Evolutionary conservation across 2,797 vertebrate species (phyloP).

Genomic region (Trachurus trachurus): DNA sequence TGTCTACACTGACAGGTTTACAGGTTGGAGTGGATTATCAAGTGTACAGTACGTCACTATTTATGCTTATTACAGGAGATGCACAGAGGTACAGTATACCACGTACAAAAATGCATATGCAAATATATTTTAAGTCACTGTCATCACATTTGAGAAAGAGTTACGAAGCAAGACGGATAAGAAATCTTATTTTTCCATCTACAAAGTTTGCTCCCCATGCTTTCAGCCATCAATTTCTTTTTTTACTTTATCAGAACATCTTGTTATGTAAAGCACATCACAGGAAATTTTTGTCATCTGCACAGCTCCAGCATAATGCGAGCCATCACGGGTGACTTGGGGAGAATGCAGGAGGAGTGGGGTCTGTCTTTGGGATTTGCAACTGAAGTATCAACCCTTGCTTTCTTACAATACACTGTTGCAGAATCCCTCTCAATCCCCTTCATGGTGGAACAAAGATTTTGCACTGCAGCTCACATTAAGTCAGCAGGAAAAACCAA

Average conservation of each 20-base stretch:
- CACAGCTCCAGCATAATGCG: conserved; percentile 54
- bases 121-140: conserved; percentile 39
- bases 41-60: conserved; percentile 20
- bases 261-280: conserved; percentile 65
- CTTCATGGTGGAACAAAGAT: conserved; percentile 74
- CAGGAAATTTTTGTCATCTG: conserved; percentile 55
- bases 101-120: conserved; percentile 52
- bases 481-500: conserved; percentile 67
- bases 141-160: conserved; percentile 38
- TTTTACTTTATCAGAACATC: conserved; percentile 45
- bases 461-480: conserved; percentile 64
- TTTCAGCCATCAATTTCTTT: conserved; percentile 31
- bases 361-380: conserved; percentile 68
- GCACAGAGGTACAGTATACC: conserved; percentile 11
- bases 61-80: conserved; percentile 37
- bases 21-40: conserved; percentile 44
- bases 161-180: conserved; percentile 44
- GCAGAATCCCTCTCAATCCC: conserved; percentile 70
- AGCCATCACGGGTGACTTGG: conserved; percentile 51
- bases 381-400: conserved; percentile 56
- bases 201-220: conserved; percentile 40
- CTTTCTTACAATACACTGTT: conserved; percentile 63
- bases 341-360: conserved; percentile 49
- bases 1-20: conserved; percentile 49
- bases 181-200: conserved; percentile 44